Base-by-base conservation (phyloP, 2,113 vertebrate genomes). In the Calonectris borealis region DNA sequence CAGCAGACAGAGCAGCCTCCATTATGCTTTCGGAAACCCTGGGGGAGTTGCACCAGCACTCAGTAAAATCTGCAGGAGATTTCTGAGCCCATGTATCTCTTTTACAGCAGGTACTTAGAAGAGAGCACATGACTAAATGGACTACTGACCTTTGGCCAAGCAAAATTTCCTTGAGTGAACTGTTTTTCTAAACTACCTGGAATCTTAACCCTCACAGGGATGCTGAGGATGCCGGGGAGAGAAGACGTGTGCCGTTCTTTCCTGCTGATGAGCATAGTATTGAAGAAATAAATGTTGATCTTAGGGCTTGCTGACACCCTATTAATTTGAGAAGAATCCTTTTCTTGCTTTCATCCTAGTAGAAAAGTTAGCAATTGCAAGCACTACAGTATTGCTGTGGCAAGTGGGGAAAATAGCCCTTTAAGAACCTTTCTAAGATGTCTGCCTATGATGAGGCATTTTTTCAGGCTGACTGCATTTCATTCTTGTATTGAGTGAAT, bases 11-110 rank as follows among this genome's bases (percentile, higher is more conserved):
- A 92, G 82, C 46, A 91, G 60, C 68, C 66, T 88, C 87, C 83
- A 84, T 90, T 82, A 82, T 55, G 72, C 92, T 94, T 86, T 96
- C 68, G 86, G 85, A 94, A 96, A 93, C 88, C 96, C 87, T 49
- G 40, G 27, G 84, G 40, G 86, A 96, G 32, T 95, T 88, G 54
- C 70, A 57, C 78, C 64, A 96, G 64, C 38, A 88, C 54, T 91
- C 58, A 62, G 51, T 84, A 52, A 77, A 93, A 89, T 90, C 92
- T 44, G 80, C 32, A 78, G 78, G 80, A 95, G 32, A 27, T 95
- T 87, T 90, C 90, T 90, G 86, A 88, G 70, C 62, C 71, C 13
- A 16, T 86, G 25, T 79, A 16, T 68, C 84, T 92, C 18, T 88
- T 88, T 85, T 96, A 80, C 31, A 55, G 77, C 32, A 60, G 38